These are phyloP conservation scores for Bombus confusus DNA, from an alignment of 1,140 invertebrate species.

Conservation along the genomic window DNA sequence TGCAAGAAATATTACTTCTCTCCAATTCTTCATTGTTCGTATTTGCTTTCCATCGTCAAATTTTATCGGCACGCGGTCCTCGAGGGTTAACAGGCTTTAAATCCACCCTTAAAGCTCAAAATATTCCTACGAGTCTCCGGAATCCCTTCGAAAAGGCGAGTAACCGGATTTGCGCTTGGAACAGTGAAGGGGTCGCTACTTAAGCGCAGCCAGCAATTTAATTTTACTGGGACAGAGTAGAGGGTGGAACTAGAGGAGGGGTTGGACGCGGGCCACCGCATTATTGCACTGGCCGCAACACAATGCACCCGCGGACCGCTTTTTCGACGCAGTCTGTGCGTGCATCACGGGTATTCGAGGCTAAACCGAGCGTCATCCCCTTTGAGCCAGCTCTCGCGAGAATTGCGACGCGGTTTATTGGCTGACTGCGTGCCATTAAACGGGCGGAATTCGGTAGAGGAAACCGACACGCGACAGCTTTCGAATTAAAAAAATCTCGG, in stretches of 20 bases:
- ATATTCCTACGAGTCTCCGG: not conserved
- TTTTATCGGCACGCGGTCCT: not conserved
- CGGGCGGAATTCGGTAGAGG: slow-evolving; percentile 1
- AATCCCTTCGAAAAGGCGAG: too few species aligned
- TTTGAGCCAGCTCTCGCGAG: slow-evolving; percentile 30
- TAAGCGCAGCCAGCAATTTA: slow-evolving; percentile 41
- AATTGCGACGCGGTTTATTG: slow-evolving; percentile 35
- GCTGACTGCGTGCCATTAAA: not conserved
- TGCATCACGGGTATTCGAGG: slow-evolving; percentile 16
- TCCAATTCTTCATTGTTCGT: too few species aligned
- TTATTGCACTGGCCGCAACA: slow-evolving; percentile 31
- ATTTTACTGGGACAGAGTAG: slow-evolving; percentile 28
- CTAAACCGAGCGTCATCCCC: slow-evolving; percentile 33
- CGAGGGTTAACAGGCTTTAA: not conserved
- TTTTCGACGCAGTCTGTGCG: slow-evolving; percentile 20
- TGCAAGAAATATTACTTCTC: too few species aligned
- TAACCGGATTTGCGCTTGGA: not conserved
- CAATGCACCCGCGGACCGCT: slow-evolving; percentile 27
- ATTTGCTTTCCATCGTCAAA: not conserved
- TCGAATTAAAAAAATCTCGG: not conserved
- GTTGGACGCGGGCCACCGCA: slow-evolving; percentile 3
- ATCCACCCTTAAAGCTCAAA: not conserved
- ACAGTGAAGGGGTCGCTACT: slow-evolving; percentile 14
- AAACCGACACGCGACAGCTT: not conserved
- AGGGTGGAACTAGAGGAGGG: not conserved